Conservation (phyloP, 2,797 vertebrate species). For the Bufotes viridis region DNA sequence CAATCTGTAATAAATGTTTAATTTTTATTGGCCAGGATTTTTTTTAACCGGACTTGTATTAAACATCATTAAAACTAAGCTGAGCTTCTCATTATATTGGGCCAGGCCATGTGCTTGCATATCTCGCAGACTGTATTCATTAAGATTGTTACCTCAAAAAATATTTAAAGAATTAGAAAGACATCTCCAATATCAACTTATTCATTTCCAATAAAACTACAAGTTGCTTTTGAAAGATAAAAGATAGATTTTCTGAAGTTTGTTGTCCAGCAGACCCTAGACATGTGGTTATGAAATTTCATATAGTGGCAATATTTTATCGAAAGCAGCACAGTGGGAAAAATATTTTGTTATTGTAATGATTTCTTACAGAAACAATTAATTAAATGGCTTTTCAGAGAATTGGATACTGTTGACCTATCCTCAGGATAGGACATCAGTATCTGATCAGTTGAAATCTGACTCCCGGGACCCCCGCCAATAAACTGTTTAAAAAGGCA, state of each 20-base stretch:
- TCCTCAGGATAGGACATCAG: too few relatives aligned
- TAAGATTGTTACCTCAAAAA: neutral
- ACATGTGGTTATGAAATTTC: neutral
- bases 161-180: neutral
- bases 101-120: neutral
- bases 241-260: neutral
- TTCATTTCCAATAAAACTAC: neutral
- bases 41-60: neutral
- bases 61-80: neutral
- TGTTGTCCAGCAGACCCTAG: neutral
- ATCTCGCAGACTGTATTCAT: neutral
- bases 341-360: neutral
- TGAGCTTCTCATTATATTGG: neutral
- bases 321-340: neutral
- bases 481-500: too few relatives aligned
- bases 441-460: too few relatives aligned
- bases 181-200: neutral
- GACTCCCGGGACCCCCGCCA: too few relatives aligned
- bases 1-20: neutral
- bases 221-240: neutral
- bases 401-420: too few relatives aligned
- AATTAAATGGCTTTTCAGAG: too few relatives aligned
- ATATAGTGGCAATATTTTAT: neutral
- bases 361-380: too few relatives aligned
- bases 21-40: conserved; percentile 3